phyloP scores from a whole-genome alignment of 2,888 invertebrate species.

The Ophion costatus region DNA sequence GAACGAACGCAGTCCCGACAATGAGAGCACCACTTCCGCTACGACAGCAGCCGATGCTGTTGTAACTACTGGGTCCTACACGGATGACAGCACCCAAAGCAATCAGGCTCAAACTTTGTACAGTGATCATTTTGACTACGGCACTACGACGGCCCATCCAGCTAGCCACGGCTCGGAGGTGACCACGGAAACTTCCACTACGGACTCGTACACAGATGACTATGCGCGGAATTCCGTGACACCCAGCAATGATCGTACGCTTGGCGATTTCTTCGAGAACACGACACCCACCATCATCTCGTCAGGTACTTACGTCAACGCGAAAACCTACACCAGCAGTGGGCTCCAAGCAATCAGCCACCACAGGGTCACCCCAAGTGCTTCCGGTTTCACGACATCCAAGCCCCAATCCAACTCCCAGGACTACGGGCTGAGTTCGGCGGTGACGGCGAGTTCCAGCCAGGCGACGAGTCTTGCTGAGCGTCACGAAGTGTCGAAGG shows the following conservation, averaged over 20 bases:
- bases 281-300: conserved; percentile 63
- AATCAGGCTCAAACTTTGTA: conserved; percentile 69
- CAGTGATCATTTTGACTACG: conserved; percentile 65
- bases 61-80: conserved; percentile 67
- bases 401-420: conserved; percentile 45
- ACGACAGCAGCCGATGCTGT: conserved; percentile 58
- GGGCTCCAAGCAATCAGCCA: conserved; percentile 5
- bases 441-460: conserved; percentile 32
- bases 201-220: conserved; percentile 51
- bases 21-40: conserved; percentile 69
- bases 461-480: background rate
- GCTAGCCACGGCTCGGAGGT: conserved; percentile 64
- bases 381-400: conserved; percentile 51
- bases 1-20: conserved; percentile 54
- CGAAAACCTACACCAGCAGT: conserved; percentile 51
- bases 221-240: conserved; percentile 59
- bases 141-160: conserved; percentile 68
- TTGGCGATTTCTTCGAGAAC: conserved; percentile 64
- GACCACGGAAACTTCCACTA: conserved; percentile 77
- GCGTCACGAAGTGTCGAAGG: conserved; percentile 33
- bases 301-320: conserved; percentile 55
- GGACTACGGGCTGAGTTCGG: conserved; percentile 52
- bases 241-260: conserved; percentile 66
- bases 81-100: conserved; percentile 70
- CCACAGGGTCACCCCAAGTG: conserved; percentile 20